These are phyloP conservation scores for Scaptomyza cyrtandrae DNA, from an alignment of 2,888 invertebrate genomes.

Conservation along the genomic window DNA sequence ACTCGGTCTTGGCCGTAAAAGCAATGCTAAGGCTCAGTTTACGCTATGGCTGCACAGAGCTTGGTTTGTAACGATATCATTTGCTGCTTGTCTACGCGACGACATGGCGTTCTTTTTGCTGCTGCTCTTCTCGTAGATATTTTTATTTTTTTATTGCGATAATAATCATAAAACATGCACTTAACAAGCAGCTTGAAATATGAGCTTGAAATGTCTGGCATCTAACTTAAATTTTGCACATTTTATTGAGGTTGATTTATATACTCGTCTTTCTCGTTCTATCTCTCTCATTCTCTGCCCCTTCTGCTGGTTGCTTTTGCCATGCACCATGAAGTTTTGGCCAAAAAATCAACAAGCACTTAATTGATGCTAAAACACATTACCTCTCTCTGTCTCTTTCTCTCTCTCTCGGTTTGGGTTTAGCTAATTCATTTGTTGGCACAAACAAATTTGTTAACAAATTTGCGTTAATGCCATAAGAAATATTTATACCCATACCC, in stretches of 20 bases:
- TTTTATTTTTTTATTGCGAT: slow-evolving; percentile 70
- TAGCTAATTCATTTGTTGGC: slow-evolving; percentile 77
- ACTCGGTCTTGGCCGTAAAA: slow-evolving; percentile 23
- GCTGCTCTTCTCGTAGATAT: slow-evolving; percentile 30
- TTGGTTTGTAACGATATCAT: slow-evolving; percentile 50
- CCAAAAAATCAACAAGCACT: slow-evolving; percentile 61
- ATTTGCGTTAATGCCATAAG: slow-evolving; percentile 75
- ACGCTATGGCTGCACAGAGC: slow-evolving; percentile 1
- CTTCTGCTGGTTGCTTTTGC: neutral
- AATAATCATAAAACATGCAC: slow-evolving; percentile 81
- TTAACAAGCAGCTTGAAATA: slow-evolving; percentile 81
- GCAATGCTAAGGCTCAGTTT: slow-evolving; percentile 31
- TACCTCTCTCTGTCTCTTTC: slow-evolving; percentile 12
- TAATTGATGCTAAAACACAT: slow-evolving; percentile 62
- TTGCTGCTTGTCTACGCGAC: slow-evolving; percentile 66
- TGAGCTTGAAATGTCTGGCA: slow-evolving; percentile 55
- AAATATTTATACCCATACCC: slow-evolving; percentile 65
- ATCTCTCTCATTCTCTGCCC: neutral
- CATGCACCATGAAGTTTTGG: slow-evolving; percentile 3
- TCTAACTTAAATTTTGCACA: slow-evolving; percentile 74
- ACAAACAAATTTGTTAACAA: slow-evolving; percentile 81
- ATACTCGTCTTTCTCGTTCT: slow-evolving; percentile 15
- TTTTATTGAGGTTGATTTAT: slow-evolving; percentile 75
- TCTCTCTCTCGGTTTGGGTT: too few relatives aligned
- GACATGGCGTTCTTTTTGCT: slow-evolving; percentile 10